These are phyloP conservation scores for Stramonita haemastoma DNA, from an alignment of 2,888 invertebrate species.

Conservation along the genomic window DNA sequence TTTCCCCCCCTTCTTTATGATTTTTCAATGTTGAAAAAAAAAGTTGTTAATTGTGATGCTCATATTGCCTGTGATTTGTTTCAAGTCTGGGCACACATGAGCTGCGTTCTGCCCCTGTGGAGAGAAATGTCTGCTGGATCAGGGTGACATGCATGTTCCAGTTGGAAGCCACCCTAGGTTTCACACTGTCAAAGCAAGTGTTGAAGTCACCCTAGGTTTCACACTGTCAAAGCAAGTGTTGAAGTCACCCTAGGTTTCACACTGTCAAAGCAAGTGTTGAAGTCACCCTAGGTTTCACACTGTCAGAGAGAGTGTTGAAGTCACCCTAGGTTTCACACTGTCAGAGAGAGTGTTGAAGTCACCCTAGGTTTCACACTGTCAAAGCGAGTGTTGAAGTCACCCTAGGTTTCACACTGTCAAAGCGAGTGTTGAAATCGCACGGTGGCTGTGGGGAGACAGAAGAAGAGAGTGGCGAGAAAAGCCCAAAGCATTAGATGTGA, in stretches of 20 bases:
- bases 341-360: too few relatives aligned
- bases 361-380: too few relatives aligned
- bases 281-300: too few relatives aligned
- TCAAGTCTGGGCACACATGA: constrained; percentile 82
- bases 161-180: constrained; percentile 78
- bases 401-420: constrained; percentile 82
- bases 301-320: too few relatives aligned
- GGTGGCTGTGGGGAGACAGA: constrained; percentile 69
- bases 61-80: constrained; percentile 22
- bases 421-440: constrained; percentile 60
- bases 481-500: constrained; percentile 76
- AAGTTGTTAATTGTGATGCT: background rate
- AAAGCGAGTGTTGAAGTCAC: too few relatives aligned
- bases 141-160: constrained; percentile 92
- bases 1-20: too few relatives aligned
- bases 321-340: too few relatives aligned
- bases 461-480: constrained; percentile 74
- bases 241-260: too few relatives aligned
- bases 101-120: constrained; percentile 93
- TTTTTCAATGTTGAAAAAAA: too few relatives aligned
- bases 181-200: constrained; percentile 80
- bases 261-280: too few relatives aligned
- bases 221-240: too few relatives aligned
- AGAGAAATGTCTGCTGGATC: constrained; percentile 94
- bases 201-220: too few relatives aligned